These are phyloP conservation scores for Notodonta dromedarius DNA, from an alignment of 2,888 invertebrate species.

Conservation along the genomic window DNA sequence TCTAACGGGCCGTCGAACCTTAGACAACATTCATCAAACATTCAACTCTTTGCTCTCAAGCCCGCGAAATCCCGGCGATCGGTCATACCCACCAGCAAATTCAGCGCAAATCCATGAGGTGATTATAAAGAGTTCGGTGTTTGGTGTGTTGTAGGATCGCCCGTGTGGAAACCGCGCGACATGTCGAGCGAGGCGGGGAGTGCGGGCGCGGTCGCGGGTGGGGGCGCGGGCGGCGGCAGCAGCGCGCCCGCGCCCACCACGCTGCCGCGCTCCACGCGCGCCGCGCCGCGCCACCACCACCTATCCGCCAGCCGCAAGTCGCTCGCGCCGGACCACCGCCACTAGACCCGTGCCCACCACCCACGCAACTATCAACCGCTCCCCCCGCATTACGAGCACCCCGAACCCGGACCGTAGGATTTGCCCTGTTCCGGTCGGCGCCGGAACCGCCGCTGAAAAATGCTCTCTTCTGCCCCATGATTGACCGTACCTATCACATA, in stretches of 20 bases:
- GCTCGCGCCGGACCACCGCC: constrained; percentile 79
- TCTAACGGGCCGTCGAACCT: constrained; percentile 52
- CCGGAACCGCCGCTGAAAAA: background rate
- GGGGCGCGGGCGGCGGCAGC: constrained; percentile 43
- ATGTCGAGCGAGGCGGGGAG: constrained; percentile 84
- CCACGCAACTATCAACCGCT: constrained; percentile 67
- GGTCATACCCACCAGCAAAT: constrained; percentile 61
- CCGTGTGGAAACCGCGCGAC: constrained; percentile 99
- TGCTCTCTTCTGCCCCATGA: background rate
- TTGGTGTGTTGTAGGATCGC: constrained; percentile 95
- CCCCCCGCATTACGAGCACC: constrained; percentile 42
- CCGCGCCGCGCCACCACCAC: constrained; percentile 73
- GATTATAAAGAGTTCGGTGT: constrained; percentile 82
- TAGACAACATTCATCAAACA: constrained; percentile 83
- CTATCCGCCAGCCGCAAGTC: constrained; percentile 83
- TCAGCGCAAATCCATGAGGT: constrained; percentile 53
- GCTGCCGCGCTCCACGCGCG: constrained; percentile 76
- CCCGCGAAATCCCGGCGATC: constrained; percentile 68
- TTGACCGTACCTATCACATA: no score
- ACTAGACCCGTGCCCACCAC: constrained; percentile 41
- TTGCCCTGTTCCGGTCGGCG: background rate
- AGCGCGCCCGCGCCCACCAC: constrained; percentile 68
- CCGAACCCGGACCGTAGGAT: no score
- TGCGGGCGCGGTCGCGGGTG: constrained; percentile 49
- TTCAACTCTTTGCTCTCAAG: constrained; percentile 81